A percentile compares a stretch with the other conserved stretches of the same genome.
Conservation (phyloP, 2,888 invertebrate genomes). For the Lasioglossum pauxillum region DNA sequence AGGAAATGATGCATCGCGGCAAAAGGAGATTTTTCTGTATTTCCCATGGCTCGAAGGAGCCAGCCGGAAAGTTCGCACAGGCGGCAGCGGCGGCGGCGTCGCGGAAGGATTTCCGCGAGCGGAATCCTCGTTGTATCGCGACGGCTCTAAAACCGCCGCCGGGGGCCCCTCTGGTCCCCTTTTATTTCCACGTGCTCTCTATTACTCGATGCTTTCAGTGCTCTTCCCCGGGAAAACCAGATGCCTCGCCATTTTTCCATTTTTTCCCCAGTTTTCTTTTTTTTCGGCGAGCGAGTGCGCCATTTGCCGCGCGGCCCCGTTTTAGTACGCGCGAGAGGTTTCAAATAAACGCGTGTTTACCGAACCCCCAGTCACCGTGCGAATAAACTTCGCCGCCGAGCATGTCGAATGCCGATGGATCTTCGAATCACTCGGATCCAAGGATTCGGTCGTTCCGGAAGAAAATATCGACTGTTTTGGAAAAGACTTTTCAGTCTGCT, state of each 20-base stretch:
- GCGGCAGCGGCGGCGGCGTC: background rate
- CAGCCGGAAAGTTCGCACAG: slow-evolving; percentile 45
- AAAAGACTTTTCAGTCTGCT: background rate
- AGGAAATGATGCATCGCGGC: background rate
- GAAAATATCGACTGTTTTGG: background rate
- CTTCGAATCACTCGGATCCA: background rate
- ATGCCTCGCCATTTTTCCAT: background rate
- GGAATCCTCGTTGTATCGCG: background rate
- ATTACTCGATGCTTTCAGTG: slow-evolving; percentile 30
- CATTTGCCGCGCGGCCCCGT: background rate
- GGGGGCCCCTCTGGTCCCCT: slow-evolving; percentile 17
- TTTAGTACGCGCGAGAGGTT: background rate
- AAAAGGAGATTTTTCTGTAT: background rate
- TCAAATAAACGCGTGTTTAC: slow-evolving; percentile 7
- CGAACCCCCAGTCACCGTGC: background rate
- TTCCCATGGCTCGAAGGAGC: background rate
- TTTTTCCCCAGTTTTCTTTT: too few species aligned
- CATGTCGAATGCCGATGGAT: background rate
- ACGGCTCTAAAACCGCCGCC: slow-evolving; percentile 27
- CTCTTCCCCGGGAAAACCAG: background rate
- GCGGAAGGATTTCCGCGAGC: slow-evolving; percentile 8
- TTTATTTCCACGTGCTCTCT: slow-evolving; percentile 34
- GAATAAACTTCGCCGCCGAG: background rate
- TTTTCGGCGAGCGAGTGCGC: background rate
- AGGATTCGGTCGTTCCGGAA: background rate